Conservation (phyloP, 2,888 invertebrate species). For the Temnothorax ravouxi region DNA sequence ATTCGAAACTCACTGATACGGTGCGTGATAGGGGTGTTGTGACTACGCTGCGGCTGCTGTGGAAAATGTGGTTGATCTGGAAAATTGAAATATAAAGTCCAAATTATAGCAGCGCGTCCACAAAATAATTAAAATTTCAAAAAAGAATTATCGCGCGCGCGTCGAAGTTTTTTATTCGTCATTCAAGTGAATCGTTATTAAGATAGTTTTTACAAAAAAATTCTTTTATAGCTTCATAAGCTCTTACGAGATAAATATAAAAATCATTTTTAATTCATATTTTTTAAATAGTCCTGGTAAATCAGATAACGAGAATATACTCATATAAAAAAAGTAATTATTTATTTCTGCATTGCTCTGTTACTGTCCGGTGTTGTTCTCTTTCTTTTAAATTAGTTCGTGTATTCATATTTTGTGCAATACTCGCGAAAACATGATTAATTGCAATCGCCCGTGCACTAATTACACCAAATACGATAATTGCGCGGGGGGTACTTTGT, state of each 20-base stretch:
- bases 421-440: not conserved
- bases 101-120: not conserved
- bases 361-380: too few species aligned
- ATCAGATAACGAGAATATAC: not conserved
- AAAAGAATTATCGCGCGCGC: not conserved
- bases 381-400: not conserved
- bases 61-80: not conserved
- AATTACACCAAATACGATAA: conserved; percentile 13
- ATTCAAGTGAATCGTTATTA: not conserved
- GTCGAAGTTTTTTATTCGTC: not conserved
- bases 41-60: not conserved
- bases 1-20: not conserved
- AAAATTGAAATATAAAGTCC: not conserved
- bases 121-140: not conserved
- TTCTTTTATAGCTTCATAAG: not conserved
- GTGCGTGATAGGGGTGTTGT: not conserved
- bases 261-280: not conserved
- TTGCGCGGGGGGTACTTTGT: not conserved
- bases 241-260: not conserved
- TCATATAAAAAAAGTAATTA: not conserved
- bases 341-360: not conserved
- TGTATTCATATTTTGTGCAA: not conserved
- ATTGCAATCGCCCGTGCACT: not conserved
- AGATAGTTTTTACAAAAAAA: not conserved
- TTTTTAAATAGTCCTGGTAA: not conserved